These are phyloP conservation scores for Petromus typicus DNA, from an alignment of 2,113 vertebrate genomes.

Conservation along the genomic window DNA sequence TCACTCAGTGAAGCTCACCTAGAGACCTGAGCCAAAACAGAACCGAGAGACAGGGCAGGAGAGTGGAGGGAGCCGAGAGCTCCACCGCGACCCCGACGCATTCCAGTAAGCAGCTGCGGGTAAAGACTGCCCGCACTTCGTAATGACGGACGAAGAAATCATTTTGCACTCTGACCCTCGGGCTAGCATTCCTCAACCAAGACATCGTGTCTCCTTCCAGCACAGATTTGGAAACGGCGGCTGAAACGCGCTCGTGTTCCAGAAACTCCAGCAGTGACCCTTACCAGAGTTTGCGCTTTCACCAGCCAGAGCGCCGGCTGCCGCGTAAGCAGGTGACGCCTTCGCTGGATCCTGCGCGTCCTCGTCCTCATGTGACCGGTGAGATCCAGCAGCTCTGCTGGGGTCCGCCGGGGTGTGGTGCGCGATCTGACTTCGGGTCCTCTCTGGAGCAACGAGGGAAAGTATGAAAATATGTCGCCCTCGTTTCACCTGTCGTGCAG, in stretches of 20 bases:
- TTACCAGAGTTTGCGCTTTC: conserved; percentile 69
- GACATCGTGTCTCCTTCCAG: not conserved
- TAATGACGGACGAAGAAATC: not conserved
- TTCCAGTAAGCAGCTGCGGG: not conserved
- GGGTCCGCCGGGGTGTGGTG: conserved; percentile 59
- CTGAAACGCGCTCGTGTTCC: not conserved
- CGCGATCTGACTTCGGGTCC: conserved; percentile 54
- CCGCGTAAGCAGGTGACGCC: not conserved
- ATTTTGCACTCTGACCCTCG: not conserved
- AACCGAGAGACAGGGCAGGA: not conserved
- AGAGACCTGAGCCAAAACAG: not conserved
- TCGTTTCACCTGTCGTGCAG: conserved; percentile 81
- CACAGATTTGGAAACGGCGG: not conserved
- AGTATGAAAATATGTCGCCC: conserved; percentile 79
- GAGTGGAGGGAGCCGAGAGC: not conserved
- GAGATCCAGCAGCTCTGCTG: conserved; percentile 67
- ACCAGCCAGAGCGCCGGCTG: conserved; percentile 12
- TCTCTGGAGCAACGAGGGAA: conserved; percentile 86
- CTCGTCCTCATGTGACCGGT: conserved; percentile 55
- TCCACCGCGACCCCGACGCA: not conserved
- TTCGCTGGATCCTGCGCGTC: conserved; percentile 58
- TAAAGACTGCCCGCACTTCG: not conserved
- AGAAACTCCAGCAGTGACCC: conserved; percentile 74
- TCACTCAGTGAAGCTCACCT: not conserved
- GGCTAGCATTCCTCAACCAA: not conserved